phyloP scores from a whole-genome alignment of 2,888 invertebrate genomes.

The Germaria angustata region DNA sequence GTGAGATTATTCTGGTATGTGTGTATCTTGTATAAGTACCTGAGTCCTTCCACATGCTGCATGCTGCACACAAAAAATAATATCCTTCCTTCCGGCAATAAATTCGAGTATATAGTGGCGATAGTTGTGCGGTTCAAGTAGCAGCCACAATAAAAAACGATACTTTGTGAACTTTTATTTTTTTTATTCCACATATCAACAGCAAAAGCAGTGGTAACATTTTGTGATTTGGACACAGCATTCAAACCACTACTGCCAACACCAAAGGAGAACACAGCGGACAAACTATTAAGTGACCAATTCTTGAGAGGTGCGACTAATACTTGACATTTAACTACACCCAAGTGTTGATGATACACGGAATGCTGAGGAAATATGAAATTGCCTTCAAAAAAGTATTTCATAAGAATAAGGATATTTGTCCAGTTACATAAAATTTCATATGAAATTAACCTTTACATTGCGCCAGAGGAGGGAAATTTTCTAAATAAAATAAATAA shows the following conservation, averaged over 20 bases:
- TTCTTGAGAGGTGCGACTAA: not conserved
- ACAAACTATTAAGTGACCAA: too few species aligned
- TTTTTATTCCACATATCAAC: not conserved
- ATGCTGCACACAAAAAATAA: slow-evolving; percentile 3
- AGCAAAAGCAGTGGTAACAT: slow-evolving; percentile 2
- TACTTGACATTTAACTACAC: not conserved
- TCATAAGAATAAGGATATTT: too few species aligned
- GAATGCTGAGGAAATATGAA: not conserved
- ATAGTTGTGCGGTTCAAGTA: slow-evolving; percentile 60
- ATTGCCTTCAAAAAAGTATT: not conserved
- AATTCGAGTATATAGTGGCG: slow-evolving; percentile 58
- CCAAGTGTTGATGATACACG: not conserved
- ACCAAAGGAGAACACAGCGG: not conserved
- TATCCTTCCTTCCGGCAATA: slow-evolving; percentile 34
- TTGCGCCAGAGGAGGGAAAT: too few species aligned
- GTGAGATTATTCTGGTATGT: not conserved
- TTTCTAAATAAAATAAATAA: too few species aligned
- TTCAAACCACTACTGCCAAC: not conserved
- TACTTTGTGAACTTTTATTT: slow-evolving; percentile 38
- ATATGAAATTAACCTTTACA: too few species aligned
- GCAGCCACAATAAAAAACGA: slow-evolving; percentile 55
- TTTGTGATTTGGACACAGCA: not conserved
- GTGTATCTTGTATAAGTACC: not conserved
- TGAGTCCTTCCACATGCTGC: slow-evolving; percentile 17
- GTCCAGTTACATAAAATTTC: too few species aligned